Evolutionary conservation across 2,113 vertebrate genomes (phyloP).

Genomic region (Gasterosteus aculeatus): DNA sequence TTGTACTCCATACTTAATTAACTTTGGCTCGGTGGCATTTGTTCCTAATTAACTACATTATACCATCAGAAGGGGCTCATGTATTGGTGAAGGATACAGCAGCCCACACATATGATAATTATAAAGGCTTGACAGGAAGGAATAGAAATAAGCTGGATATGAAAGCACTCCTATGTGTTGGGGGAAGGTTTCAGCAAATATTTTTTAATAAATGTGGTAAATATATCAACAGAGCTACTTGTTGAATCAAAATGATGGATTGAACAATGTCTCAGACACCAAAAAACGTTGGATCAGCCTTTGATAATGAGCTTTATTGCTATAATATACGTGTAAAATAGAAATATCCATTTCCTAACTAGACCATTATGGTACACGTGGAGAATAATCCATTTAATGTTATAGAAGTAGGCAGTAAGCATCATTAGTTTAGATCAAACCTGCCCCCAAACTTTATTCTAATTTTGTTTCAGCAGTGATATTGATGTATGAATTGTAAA

Average conservation of each 20-base stretch:
- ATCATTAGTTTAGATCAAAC: too few species aligned
- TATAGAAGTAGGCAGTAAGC: background rate
- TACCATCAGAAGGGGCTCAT: slow-evolving; percentile 67
- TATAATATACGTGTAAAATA: background rate
- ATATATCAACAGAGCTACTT: background rate
- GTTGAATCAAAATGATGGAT: background rate
- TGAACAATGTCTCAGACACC: background rate
- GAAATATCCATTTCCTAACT: background rate
- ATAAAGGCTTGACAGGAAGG: slow-evolving; percentile 60
- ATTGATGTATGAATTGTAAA: slow-evolving; percentile 3
- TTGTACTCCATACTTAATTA: slow-evolving; percentile 72
- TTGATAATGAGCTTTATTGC: background rate
- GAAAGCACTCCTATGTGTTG: background rate
- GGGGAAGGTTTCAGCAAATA: background rate
- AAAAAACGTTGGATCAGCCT: background rate
- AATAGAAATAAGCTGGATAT: slow-evolving; percentile 20
- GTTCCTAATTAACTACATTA: slow-evolving; percentile 77
- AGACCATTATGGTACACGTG: too few species aligned
- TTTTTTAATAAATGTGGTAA: background rate
- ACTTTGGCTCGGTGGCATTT: slow-evolving; percentile 74
- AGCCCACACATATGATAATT: slow-evolving; percentile 62
- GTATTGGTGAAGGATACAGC: slow-evolving; percentile 66
- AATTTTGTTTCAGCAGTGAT: background rate
- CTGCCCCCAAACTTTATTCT: too few species aligned
- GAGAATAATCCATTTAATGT: too few species aligned